A percentile compares a stretch with the other conserved stretches of the same genome.
Evolutionary conservation across 2,797 vertebrate species (phyloP).

Genomic region (Pterois miles): DNA sequence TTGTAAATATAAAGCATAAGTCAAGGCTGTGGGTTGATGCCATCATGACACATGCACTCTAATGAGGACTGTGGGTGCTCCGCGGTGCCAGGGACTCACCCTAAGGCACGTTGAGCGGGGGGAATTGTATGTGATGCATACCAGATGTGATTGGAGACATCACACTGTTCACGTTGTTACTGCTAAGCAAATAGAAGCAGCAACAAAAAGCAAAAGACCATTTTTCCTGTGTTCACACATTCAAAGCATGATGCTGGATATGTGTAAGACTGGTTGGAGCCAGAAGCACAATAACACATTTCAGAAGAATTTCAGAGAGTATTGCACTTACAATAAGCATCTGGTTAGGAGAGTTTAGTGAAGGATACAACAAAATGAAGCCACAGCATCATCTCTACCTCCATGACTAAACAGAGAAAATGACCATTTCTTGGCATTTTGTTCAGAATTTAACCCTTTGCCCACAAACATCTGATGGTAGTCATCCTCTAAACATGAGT

Average conservation of each 20-base stretch:
- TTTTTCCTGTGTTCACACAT: conserved; percentile 73
- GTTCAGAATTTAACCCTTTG: background rate
- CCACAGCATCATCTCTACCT: conserved; percentile 1
- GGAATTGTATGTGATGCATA: conserved; percentile 77
- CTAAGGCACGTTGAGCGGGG: conserved; percentile 51
- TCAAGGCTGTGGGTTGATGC: conserved; percentile 75
- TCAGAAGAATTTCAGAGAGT: conserved; percentile 44
- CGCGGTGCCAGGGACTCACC: conserved; percentile 66
- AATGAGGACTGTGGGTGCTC: conserved; percentile 79
- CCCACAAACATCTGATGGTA: background rate
- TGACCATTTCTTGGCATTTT: background rate
- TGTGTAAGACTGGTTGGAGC: conserved; percentile 53
- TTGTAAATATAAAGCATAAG: conserved; percentile 79
- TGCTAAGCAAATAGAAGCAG: conserved; percentile 72
- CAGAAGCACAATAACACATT: conserved; percentile 63
- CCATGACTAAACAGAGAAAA: background rate
- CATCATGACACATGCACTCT: conserved; percentile 78
- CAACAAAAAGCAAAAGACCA: conserved; percentile 65
- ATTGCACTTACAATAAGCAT: conserved; percentile 28
- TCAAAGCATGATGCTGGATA: conserved; percentile 63
- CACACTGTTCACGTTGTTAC: conserved; percentile 75
- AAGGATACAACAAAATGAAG: conserved; percentile 22
- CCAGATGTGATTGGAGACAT: conserved; percentile 80
- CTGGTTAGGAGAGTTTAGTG: conserved; percentile 28
- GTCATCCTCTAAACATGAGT: background rate